Percentiles rank a stretch among this genome's conserved stretches.
Evolutionary conservation across 2,888 invertebrate species (phyloP).

Genomic region (Erannis defoliaria): DNA sequence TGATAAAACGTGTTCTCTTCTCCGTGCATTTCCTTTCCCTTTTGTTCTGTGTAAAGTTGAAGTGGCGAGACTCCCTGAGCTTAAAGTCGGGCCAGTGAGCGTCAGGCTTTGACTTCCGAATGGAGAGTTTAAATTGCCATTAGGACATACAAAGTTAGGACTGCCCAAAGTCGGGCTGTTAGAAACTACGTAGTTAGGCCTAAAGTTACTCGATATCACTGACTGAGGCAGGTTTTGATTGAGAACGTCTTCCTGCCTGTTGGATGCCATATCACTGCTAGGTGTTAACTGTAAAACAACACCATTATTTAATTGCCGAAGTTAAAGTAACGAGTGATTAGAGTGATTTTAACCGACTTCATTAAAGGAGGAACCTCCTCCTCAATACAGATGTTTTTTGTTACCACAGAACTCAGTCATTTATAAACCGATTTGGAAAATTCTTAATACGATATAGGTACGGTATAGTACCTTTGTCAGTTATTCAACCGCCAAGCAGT

Average conservation of each 20-base stretch:
- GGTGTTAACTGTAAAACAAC: conserved; percentile 66
- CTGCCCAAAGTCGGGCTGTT: conserved; percentile 82
- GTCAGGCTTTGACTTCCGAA: conserved; percentile 76
- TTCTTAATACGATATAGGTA: too few species aligned
- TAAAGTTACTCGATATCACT: conserved; percentile 69
- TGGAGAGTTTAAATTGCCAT: conserved; percentile 75
- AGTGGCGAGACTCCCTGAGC: conserved; percentile 77
- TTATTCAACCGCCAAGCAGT: too few species aligned
- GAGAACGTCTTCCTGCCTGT: conserved; percentile 74
- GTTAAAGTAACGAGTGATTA: not conserved
- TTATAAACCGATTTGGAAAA: too few species aligned
- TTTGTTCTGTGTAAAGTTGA: conserved; percentile 82
- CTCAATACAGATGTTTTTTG: too few species aligned
- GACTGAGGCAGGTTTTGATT: conserved; percentile 75
- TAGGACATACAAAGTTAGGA: conserved; percentile 82
- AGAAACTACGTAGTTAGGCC: conserved; percentile 73
- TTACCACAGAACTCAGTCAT: too few species aligned
- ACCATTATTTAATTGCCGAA: not conserved
- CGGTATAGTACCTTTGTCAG: too few species aligned
- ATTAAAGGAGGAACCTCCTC: too few species aligned
- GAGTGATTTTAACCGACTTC: not conserved
- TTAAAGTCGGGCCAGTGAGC: conserved; percentile 78
- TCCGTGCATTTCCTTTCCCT: conserved; percentile 81
- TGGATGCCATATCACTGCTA: conserved; percentile 64
- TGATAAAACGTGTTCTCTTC: conserved; percentile 92